Base-by-base conservation (phyloP, 2,888 invertebrate genomes). In the Hedychridium roseum region DNA sequence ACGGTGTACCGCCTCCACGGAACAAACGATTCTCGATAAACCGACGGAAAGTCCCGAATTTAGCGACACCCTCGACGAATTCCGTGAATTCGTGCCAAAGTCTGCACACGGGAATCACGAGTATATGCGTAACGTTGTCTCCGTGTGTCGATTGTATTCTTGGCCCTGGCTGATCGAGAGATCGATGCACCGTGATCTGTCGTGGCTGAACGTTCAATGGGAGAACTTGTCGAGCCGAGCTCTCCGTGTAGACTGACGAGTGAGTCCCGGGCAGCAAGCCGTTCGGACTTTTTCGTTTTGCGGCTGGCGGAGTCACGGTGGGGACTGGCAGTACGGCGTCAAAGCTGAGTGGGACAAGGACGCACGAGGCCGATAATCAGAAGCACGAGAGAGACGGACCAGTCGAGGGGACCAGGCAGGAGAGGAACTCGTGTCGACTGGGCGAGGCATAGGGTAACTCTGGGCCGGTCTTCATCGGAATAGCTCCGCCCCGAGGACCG, bases 241-340 rank as follows among this genome's bases (percentile, higher is more conserved):
- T 75, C 76, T 67, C 73, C 68, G 73, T 71, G 71, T 66, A 66
- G 68, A 78, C 78, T 78, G 76, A 68, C 65, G 63, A 37, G 57
- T 66, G 69, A 66, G 63, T 60, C 60, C 57, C 46, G 60, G n/a
- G 50, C 57, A 56, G 60, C 60, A n/a, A n/a, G 48, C 52, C 57
- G 57, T 43, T 47, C 52, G 48, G 63, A 63, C 66, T 75, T 74
- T 73, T 74, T 74, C 68, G 60, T 72, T 72, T 65, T 62, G 54
- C 64, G 44, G 50, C 63, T 47, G 50, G 42, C 38, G 38, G 45
- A 30, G 39, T 42, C 52, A 52, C 34, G 44, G 51, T 43, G 53
- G 53, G 54, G 62, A 56, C 45, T 50, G 46, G 9, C n/a, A 12
- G 3, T 34, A 17, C 27, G 52, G 57, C 45, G 54, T 47, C 43